These are phyloP conservation scores for Lepidurus couesii DNA, from an alignment of 1,140 invertebrate species.

Conservation along the genomic window DNA sequence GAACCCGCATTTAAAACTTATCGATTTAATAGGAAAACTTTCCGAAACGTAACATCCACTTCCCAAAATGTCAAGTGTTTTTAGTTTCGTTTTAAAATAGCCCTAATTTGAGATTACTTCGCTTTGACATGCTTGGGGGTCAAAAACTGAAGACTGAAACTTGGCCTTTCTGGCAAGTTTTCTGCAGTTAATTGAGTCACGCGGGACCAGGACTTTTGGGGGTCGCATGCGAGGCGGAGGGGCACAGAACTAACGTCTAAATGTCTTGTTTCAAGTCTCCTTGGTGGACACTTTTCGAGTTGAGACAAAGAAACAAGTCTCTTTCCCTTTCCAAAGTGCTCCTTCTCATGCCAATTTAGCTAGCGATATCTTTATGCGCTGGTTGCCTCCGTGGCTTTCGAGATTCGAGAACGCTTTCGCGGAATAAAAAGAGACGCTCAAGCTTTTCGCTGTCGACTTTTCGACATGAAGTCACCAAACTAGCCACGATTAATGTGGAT, in stretches of 20 bases:
- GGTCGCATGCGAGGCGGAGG: not conserved
- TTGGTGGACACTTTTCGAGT: not conserved
- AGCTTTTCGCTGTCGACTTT: not conserved
- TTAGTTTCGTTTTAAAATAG: no score
- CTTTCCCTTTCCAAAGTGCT: not conserved
- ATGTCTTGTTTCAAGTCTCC: not conserved
- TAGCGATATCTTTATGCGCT: not conserved
- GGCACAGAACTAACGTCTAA: not conserved
- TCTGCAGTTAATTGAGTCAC: not conserved
- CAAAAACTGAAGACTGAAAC: not conserved
- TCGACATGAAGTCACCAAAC: slow-evolving; percentile 13
- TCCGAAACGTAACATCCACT: no score
- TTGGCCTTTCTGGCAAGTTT: no score
- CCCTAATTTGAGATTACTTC: not conserved
- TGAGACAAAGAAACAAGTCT: not conserved
- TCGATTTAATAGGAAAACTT: no score
- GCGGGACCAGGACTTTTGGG: not conserved
- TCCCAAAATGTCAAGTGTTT: no score
- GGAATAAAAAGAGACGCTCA: not conserved
- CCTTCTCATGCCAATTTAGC: not conserved
- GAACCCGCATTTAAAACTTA: no score
- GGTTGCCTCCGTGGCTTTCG: not conserved
- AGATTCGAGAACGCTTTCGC: not conserved
- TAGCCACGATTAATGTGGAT: not conserved
- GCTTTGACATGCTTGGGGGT: not conserved